These are phyloP conservation scores for Lordiphosa clarofinis DNA, from an alignment of 1,140 invertebrate genomes.

Conservation along the genomic window DNA sequence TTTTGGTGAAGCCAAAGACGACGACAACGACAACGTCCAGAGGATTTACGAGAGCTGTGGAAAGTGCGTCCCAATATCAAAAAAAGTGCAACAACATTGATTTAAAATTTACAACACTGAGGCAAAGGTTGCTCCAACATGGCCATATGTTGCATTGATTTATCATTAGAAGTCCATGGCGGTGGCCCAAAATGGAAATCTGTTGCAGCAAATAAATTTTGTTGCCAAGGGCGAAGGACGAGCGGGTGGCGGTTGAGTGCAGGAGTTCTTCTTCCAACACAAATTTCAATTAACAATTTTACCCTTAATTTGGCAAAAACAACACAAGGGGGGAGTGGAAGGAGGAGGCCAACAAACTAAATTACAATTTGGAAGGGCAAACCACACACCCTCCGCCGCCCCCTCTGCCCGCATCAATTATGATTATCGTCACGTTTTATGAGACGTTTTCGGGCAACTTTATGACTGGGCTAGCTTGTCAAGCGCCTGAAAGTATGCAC, in stretches of 20 bases:
- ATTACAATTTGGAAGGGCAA: constrained; percentile 61
- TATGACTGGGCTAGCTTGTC: constrained; percentile 63
- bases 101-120: constrained; percentile 71
- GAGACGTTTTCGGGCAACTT: constrained; percentile 70
- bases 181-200: constrained; percentile 57
- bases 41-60: constrained; percentile 42
- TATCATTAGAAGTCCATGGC: constrained; percentile 54
- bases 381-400: constrained; percentile 10
- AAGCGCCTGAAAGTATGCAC: constrained; percentile 66
- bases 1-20: constrained; percentile 22
- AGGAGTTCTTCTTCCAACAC: constrained; percentile 37
- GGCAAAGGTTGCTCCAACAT: constrained; percentile 62
- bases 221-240: constrained; percentile 1
- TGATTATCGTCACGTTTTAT: constrained; percentile 78
- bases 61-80: constrained; percentile 20
- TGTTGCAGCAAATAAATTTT: constrained; percentile 46
- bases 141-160: constrained; percentile 74
- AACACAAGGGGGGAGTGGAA: constrained; percentile 28
- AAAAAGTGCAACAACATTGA: constrained; percentile 53
- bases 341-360: constrained; percentile 52
- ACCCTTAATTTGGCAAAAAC: constrained; percentile 69
- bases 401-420: constrained; percentile 63
- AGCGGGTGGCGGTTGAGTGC: constrained; percentile 2
- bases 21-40: constrained; percentile 20
- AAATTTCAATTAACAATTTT: constrained; percentile 78